These are phyloP conservation scores for Misgurnus mizolepis DNA, from an alignment of 2,113 vertebrate genomes.

Conservation along the genomic window DNA sequence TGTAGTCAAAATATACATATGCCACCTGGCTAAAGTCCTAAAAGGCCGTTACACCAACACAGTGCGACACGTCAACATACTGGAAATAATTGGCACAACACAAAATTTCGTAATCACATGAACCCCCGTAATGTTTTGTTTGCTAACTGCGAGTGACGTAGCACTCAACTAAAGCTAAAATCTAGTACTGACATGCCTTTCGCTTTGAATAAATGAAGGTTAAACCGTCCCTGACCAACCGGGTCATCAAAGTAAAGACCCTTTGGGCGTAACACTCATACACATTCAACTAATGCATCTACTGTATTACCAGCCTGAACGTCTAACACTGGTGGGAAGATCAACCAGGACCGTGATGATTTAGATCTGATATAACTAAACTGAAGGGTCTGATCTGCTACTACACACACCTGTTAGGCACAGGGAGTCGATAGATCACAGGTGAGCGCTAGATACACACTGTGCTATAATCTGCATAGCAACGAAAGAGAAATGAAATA, in stretches of 20 bases:
- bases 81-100: slow-evolving; percentile 49
- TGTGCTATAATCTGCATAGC: slow-evolving; percentile 70
- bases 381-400: slow-evolving; percentile 53
- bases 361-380: slow-evolving; percentile 8
- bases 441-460: slow-evolving; percentile 67
- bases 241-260: slow-evolving; percentile 7
- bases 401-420: slow-evolving; percentile 54
- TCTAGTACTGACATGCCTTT: slow-evolving; percentile 10
- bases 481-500: slow-evolving; percentile 58
- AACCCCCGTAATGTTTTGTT: slow-evolving; percentile 21
- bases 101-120: slow-evolving; percentile 26
- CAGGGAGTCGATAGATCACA: slow-evolving; percentile 52
- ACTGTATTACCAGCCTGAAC: slow-evolving; percentile 29
- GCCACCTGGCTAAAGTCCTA: slow-evolving; percentile 31
- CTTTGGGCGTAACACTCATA: slow-evolving; percentile 19
- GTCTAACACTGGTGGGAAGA: slow-evolving; percentile 17
- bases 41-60: slow-evolving; percentile 30
- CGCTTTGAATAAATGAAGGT: not conserved
- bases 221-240: slow-evolving; percentile 16
- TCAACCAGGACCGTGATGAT: not conserved
- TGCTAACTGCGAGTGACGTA: slow-evolving; percentile 8
- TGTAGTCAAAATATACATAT: slow-evolving; percentile 60
- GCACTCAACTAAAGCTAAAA: slow-evolving; percentile 10
- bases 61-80: slow-evolving; percentile 26
- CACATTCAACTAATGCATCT: not conserved